Evolutionary conservation across 2,113 vertebrate species (phyloP).

Genomic region (Clarias batrachus): DNA sequence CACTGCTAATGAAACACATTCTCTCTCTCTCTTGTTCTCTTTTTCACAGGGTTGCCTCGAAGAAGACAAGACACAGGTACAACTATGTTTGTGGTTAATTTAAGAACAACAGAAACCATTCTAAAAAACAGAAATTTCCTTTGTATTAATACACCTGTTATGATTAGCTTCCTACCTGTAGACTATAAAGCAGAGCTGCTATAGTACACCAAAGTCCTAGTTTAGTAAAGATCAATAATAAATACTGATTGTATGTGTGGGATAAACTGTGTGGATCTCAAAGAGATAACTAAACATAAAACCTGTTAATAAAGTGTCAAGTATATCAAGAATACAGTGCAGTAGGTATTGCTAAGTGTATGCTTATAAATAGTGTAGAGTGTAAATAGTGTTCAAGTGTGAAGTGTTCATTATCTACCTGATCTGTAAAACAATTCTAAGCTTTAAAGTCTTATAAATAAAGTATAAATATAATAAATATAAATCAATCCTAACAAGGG

Average conservation of each 20-base stretch:
- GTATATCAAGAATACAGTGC: no score
- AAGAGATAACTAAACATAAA: no score
- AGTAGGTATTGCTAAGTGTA: no score
- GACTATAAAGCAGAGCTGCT: not conserved
- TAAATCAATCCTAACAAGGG: no score
- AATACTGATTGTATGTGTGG: not conserved
- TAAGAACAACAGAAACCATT: not conserved
- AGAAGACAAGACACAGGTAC: conserved; percentile 93
- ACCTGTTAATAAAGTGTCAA: no score
- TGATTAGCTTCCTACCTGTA: not conserved
- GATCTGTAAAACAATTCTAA: no score
- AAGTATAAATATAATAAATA: no score
- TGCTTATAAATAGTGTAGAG: no score
- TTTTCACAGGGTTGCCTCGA: conserved; percentile 81
- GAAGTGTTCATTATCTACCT: no score
- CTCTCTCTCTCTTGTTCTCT: not conserved
- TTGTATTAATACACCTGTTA: not conserved
- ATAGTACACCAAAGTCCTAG: not conserved
- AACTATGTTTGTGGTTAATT: conserved; percentile 30
- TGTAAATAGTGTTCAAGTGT: no score
- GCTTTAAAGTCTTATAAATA: no score
- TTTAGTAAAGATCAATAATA: not conserved
- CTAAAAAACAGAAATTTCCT: not conserved
- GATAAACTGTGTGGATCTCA: not conserved
- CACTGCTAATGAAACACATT: not conserved